Evolutionary conservation across 2,888 invertebrate species (phyloP).

Genomic region (Sinotaia quadrata): DNA sequence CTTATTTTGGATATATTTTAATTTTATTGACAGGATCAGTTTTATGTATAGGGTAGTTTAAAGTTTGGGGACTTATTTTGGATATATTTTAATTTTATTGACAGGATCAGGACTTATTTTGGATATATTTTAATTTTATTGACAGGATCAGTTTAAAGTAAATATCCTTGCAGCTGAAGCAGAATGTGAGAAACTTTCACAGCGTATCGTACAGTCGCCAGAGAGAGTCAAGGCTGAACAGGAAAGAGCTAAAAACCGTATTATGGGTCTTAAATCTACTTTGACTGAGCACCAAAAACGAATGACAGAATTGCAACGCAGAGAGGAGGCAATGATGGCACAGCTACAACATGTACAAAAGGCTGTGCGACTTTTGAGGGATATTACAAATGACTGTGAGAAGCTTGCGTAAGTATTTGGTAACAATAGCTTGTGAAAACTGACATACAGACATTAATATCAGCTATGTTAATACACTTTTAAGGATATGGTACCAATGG

Average conservation of each 20-base stretch:
- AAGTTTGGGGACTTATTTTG: too few relatives aligned
- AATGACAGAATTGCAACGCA: conserved; percentile 40
- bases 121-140: conserved; percentile 2
- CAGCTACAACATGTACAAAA: conserved; percentile 42
- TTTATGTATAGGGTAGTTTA: too few relatives aligned
- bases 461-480: too few relatives aligned
- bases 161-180: conserved; percentile 45
- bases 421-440: too few relatives aligned
- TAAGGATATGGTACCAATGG: too few relatives aligned
- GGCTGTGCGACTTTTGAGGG: conserved; percentile 46
- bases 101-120: too few relatives aligned
- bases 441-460: too few relatives aligned
- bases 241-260: conserved; percentile 47
- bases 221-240: conserved; percentile 57
- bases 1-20: too few relatives aligned
- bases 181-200: conserved; percentile 53
- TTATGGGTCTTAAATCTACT: conserved; percentile 41
- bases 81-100: too few relatives aligned
- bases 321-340: conserved; percentile 39
- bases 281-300: conserved; percentile 45
- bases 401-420: conserved; percentile 47
- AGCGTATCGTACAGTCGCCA: conserved; percentile 64
- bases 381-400: conserved; percentile 46
- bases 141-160: conserved; percentile 54
- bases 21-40: too few relatives aligned